Evolutionary conservation across 2,797 vertebrate genomes (phyloP).

Genomic region (Hoplostethus mediterraneus): DNA sequence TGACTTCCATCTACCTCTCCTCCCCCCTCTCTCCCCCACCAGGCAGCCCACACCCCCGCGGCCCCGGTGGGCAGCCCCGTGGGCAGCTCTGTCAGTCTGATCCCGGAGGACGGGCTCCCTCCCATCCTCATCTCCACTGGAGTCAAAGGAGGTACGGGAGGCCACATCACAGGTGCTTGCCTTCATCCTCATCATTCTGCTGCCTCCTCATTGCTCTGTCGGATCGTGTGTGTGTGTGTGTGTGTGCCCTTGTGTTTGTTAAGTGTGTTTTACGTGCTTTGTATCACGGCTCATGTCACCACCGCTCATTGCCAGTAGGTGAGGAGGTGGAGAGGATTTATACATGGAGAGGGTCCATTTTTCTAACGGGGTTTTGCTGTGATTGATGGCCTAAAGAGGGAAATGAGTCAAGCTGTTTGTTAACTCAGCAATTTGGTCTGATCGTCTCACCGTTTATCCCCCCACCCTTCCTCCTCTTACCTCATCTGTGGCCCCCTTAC

Average conservation of each 20-base stretch:
- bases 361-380: too few species aligned
- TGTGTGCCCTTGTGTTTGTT: not conserved
- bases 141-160: slow-evolving; percentile 97
- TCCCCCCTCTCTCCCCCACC: slow-evolving; percentile 57
- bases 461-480: not conserved
- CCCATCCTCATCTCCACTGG: slow-evolving; percentile 99
- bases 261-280: slow-evolving; percentile 20
- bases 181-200: slow-evolving; percentile 82
- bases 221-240: slow-evolving; percentile 33
- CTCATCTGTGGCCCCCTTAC: slow-evolving; percentile 19
- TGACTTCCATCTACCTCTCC: slow-evolving; percentile 36
- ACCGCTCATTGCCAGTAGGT: slow-evolving; percentile 45
- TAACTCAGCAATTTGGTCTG: not conserved
- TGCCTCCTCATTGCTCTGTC: slow-evolving; percentile 68
- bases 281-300: slow-evolving; percentile 56
- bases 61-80: slow-evolving; percentile 92
- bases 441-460: slow-evolving; percentile 1
- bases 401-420: not conserved
- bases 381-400: too few species aligned
- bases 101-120: slow-evolving; percentile 98
- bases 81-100: slow-evolving; percentile 96
- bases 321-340: not conserved
- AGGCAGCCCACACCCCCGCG: slow-evolving; percentile 75
- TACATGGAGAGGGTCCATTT: not conserved
- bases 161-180: slow-evolving; percentile 89